Evolutionary conservation across 1,140 invertebrate genomes (phyloP).

Genomic region (Drosophila miranda): DNA sequence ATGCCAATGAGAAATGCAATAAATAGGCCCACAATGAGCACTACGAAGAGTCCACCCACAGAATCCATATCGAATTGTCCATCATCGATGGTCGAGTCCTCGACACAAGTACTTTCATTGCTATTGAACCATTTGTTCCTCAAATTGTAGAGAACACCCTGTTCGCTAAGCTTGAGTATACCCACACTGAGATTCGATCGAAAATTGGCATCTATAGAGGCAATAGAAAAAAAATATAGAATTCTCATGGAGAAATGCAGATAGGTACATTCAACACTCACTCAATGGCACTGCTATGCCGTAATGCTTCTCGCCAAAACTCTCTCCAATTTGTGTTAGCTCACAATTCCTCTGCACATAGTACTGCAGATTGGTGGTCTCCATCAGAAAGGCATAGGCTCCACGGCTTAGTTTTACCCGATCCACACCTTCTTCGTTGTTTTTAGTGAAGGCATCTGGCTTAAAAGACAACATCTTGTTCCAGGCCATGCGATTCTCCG

Average conservation of each 20-base stretch:
- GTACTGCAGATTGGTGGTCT: constrained; percentile 92
- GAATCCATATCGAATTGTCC: constrained; percentile 89
- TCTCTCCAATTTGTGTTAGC: constrained; percentile 89
- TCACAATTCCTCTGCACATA: constrained; percentile 89
- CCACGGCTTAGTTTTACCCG: constrained; percentile 87
- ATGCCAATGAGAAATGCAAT: constrained; percentile 87
- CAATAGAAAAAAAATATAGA: not conserved
- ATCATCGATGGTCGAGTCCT: constrained; percentile 58
- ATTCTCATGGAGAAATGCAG: not conserved
- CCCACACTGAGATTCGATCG: constrained; percentile 88
- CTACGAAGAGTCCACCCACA: constrained; percentile 95
- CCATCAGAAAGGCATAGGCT: constrained; percentile 92
- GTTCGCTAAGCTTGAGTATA: constrained; percentile 92
- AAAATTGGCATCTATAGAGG: constrained; percentile 83
- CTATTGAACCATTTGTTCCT: constrained; percentile 92
- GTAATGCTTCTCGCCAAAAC: constrained; percentile 92
- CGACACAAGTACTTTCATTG: constrained; percentile 44
- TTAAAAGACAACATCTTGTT: constrained; percentile 90
- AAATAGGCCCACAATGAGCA: constrained; percentile 88
- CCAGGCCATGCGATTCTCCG: constrained; percentile 89
- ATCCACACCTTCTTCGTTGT: constrained; percentile 92
- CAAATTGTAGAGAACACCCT: constrained; percentile 88
- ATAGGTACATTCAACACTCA: constrained; percentile 31
- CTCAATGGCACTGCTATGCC: constrained; percentile 76
- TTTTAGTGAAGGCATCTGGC: constrained; percentile 91